phyloP scores from a whole-genome alignment of 2,888 invertebrate genomes.

The Sepioteuthis lessoniana region DNA sequence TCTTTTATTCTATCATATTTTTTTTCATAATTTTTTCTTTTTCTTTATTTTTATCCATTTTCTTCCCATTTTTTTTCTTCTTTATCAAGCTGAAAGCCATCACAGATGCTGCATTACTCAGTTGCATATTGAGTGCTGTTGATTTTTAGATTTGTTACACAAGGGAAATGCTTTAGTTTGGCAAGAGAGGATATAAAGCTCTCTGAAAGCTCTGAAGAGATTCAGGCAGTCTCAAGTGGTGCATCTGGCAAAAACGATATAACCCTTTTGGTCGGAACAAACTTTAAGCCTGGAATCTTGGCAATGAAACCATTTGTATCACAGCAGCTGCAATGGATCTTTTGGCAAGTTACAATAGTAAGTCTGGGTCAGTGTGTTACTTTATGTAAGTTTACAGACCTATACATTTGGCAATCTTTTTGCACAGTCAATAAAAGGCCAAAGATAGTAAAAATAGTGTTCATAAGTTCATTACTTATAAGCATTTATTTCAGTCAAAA shows the following conservation, averaged over 20 bases:
- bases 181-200: slow-evolving; percentile 6
- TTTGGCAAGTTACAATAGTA: neutral
- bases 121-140: neutral
- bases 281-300: neutral
- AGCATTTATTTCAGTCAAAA: neutral
- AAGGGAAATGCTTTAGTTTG: neutral
- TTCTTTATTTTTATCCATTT: no score
- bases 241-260: neutral
- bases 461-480: neutral
- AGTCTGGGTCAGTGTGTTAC: neutral
- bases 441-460: neutral
- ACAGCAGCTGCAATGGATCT: slow-evolving; percentile 9
- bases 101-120: neutral
- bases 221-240: neutral
- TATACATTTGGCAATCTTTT: neutral
- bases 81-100: neutral
- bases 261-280: neutral
- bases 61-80: neutral
- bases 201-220: neutral
- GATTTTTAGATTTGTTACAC: neutral
- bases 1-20: no score
- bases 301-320: neutral
- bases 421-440: neutral
- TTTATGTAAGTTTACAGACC: neutral
- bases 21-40: no score